A percentile compares a stretch with the other conserved stretches of the same genome.
These are phyloP conservation scores for Ditylenchus dipsaci DNA, from an alignment of 1,140 invertebrate genomes.

Conservation along the genomic window DNA sequence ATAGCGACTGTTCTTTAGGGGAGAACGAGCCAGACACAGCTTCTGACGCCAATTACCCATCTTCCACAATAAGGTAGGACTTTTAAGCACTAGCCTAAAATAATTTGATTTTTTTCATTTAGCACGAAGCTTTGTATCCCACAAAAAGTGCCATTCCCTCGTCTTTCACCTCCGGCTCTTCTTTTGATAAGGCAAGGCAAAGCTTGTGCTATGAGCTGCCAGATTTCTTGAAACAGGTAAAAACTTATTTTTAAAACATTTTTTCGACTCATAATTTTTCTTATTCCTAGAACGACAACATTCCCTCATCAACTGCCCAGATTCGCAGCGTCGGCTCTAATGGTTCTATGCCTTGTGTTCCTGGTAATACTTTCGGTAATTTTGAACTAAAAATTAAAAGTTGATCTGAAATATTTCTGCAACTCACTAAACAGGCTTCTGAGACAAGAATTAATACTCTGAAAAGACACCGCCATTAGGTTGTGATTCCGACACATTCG, in stretches of 20 bases:
- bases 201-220: constrained; percentile 10
- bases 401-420: too few relatives aligned
- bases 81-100: background rate
- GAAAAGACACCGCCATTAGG: too few relatives aligned
- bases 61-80: background rate
- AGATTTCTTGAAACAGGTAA: constrained; percentile 6
- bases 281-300: constrained; percentile 5
- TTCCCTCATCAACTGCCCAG: background rate
- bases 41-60: background rate
- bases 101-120: background rate
- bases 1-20: too few relatives aligned
- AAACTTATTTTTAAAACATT: too few relatives aligned
- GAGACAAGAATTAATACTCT: too few relatives aligned
- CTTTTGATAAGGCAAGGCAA: background rate
- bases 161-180: background rate
- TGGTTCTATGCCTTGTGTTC: constrained; percentile 1
- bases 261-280: too few relatives aligned
- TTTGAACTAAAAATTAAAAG: background rate
- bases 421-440: too few relatives aligned
- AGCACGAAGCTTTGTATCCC: constrained; percentile 15
- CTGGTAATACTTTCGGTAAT: background rate
- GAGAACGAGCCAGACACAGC: background rate
- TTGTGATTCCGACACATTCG: too few relatives aligned
- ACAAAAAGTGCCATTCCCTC: constrained; percentile 20
- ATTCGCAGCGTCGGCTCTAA: background rate